Base-by-base conservation (phyloP, 2,888 invertebrate genomes). In the Drymonia ruficornis region DNA sequence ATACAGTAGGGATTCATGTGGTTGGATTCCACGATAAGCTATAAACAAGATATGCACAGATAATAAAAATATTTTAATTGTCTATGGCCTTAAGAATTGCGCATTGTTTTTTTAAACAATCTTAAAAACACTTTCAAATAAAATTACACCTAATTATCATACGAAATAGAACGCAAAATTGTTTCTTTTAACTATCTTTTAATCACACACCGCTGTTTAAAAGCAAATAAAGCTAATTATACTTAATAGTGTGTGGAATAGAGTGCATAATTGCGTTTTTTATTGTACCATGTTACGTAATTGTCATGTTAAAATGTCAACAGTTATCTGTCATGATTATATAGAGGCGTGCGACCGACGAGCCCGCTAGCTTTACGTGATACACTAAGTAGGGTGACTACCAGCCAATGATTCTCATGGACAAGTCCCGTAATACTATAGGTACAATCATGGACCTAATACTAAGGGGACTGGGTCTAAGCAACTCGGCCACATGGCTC, bases 231-330 rank as follows among this genome's bases (percentile, higher is more conserved):
- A 11, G 31, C 11, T 11, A 31, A 31, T 31, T 31, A 0, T 9
- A 31, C 31, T 9, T 31, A 11, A 31, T n/a, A n/a, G n/a, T 36
- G 31, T n/a, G 11, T 11, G 11, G 12, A 8, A 36, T 36, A 36
- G 36, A 36, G 40, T 40, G 16, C 16, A 16, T 40, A 16, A 9
- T 40, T 40, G 16, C 40, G 8, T 5, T 16, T 15, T 8, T 45
- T 43, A 55, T 62, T 62, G 50, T 42, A 52, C 29, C 50, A 45
- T 2, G 9, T 42, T 42, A 3, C 15, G 6, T 42, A 45, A 50
- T 51, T 49, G 47, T 64, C 67, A 63, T 67, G 64, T 67, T 55
- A 59, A 62, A 64, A 67, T 65, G 64, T 38, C 64, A 64, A 55
- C 57, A 58, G 42, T 50, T 55, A 57, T 63, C 62, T 52, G 42